phyloP scores from a whole-genome alignment of 2,888 invertebrate species.

The Campoletis raptor region DNA sequence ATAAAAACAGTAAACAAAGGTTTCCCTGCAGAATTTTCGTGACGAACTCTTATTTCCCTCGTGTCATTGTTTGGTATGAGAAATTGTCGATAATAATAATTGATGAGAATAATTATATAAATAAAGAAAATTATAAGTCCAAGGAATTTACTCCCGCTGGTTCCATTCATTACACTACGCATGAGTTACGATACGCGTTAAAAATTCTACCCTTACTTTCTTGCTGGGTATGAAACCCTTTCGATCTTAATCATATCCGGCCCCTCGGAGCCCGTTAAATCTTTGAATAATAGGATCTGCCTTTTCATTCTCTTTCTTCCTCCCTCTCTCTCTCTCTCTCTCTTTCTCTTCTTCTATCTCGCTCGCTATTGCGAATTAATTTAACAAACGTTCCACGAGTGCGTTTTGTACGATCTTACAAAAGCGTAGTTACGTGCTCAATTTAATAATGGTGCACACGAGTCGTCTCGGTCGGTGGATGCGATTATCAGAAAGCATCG shows the following conservation, averaged over 20 bases:
- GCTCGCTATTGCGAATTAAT: constrained; percentile 52
- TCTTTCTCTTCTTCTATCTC: not conserved
- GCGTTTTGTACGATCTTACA: constrained; percentile 24
- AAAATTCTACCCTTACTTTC: not conserved
- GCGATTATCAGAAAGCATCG: constrained; percentile 1
- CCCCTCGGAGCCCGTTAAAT: not conserved
- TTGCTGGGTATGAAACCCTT: constrained; percentile 47
- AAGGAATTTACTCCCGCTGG: not conserved
- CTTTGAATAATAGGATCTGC: constrained; percentile 22
- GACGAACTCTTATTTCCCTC: not conserved
- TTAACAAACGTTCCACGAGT: constrained; percentile 25
- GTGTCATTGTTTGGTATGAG: not conserved
- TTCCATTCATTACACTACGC: not conserved
- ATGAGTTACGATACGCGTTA: not conserved
- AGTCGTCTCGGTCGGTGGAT: constrained; percentile 1
- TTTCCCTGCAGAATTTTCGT: too few species aligned
- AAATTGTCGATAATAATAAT: not conserved
- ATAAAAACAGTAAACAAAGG: too few species aligned
- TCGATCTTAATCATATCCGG: constrained; percentile 63
- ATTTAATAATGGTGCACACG: constrained; percentile 8
- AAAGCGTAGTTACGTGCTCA: constrained; percentile 30
- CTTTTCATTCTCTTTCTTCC: not conserved
- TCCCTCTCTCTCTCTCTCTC: constrained; percentile 10
- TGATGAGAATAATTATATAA: not conserved
- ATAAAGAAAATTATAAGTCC: not conserved